Conservation (phyloP, 2,888 invertebrate species). For the Lasioglossum zephyrum region DNA sequence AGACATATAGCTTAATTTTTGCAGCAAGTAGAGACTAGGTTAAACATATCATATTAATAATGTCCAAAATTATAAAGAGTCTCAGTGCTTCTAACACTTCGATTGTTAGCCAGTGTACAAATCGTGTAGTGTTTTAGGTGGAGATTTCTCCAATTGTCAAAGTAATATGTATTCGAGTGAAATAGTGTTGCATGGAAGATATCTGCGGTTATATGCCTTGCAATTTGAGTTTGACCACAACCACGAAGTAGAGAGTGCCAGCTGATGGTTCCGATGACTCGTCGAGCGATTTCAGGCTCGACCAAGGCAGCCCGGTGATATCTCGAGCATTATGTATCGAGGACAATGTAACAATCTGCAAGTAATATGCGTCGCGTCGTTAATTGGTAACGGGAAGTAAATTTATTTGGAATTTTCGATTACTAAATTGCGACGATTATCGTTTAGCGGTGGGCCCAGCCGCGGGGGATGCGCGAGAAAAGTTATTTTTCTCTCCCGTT, state of each 20-base stretch:
- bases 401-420: constrained; percentile 59
- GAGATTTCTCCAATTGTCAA: not conserved
- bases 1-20: too few relatives aligned
- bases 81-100: not conserved
- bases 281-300: not conserved
- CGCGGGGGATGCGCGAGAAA: constrained; percentile 38
- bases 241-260: not conserved
- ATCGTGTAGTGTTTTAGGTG: not conserved
- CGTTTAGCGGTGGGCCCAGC: constrained; percentile 40
- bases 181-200: not conserved
- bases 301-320: not conserved
- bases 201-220: not conserved
- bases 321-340: constrained; percentile 36
- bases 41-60: too few relatives aligned
- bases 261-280: not conserved
- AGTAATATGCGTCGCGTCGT: constrained; percentile 13
- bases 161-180: not conserved
- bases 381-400: constrained; percentile 55
- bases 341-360: constrained; percentile 36
- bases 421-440: constrained; percentile 59
- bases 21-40: too few relatives aligned
- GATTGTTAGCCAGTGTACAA: not conserved
- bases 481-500: constrained; percentile 54
- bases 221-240: not conserved
- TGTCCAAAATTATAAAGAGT: not conserved